phyloP scores from a whole-genome alignment of 2,113 vertebrate genomes.

The Poeciliopsis prolifica region DNA sequence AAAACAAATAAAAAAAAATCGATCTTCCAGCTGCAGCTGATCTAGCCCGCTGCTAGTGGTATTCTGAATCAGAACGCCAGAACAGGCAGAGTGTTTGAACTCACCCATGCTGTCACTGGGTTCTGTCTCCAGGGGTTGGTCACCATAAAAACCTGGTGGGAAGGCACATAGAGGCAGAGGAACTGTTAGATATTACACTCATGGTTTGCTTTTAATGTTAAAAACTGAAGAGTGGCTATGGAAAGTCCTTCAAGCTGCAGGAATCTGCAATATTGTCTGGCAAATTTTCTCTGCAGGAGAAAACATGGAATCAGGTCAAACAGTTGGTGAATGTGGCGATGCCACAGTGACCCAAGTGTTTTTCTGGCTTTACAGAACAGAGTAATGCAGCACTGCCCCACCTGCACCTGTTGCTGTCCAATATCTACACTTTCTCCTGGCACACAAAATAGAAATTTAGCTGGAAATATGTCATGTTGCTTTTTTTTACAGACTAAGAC shows the following conservation, averaged over 20 bases:
- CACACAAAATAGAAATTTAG: too few species aligned
- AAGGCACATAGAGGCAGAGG: neutral
- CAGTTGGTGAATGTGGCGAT: neutral
- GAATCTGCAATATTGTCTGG: neutral
- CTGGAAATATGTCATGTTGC: too few species aligned
- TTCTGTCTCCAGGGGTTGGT: slow-evolving; percentile 77
- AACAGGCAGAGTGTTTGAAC: slow-evolving; percentile 24
- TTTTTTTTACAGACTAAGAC: too few species aligned
- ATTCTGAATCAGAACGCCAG: too few species aligned
- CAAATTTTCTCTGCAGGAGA: neutral
- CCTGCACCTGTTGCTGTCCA: too few species aligned
- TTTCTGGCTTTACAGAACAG: neutral
- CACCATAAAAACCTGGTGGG: slow-evolving; percentile 80
- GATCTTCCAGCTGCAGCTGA: too few species aligned
- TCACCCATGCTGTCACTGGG: slow-evolving; percentile 72
- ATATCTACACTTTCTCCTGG: too few species aligned
- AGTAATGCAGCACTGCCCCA: too few species aligned
- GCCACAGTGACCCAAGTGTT: neutral
- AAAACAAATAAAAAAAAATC: too few species aligned
- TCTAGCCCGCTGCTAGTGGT: too few species aligned
- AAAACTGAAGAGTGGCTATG: neutral
- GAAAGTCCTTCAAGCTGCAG: neutral
- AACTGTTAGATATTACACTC: neutral
- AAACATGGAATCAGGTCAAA: neutral
- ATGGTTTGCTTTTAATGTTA: neutral